Base-by-base conservation (phyloP, 2,797 vertebrate genomes). In the Hemibagrus guttatus region DNA sequence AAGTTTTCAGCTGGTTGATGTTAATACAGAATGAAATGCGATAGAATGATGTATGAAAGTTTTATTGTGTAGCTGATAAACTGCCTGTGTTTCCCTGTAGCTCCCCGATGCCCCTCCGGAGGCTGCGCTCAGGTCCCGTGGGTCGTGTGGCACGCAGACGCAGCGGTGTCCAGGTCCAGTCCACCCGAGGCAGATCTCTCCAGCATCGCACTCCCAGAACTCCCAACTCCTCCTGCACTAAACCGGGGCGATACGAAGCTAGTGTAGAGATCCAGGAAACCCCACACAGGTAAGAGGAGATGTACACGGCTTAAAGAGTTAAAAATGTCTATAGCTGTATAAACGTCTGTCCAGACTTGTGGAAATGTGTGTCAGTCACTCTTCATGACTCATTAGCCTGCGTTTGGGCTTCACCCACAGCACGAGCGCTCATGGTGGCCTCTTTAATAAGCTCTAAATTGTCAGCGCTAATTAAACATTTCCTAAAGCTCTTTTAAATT, bases 121-220 rank as follows among this genome's bases (percentile, higher is more conserved):
- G 83, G 52, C 58, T 88, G 84, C 86, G 61, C 39, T 91, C 90
- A 0, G 89, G 89, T 1, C 90, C 90, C 0, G 88, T 89, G 28
- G 89, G 90, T 26, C 84, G 84, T 76, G 89, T 89, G 74, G 87
- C 84, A 7, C 87, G 86, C 28, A 84, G 88, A 42, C 86, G 83
- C n/a, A 88, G 86, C 16, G 83, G 46, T 75, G 72, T 56, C 69
- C 88, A 79, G 16, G 72, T 56, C 69, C 88, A 79, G 16, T 87
- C 87, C 4, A 19, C 63, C 17, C 71, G 59, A 28, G 83, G 83
- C 23, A 80, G 61, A 39, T 90, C 91, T 16, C 82, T 88, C 52
- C 72, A 42, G n/a, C 56, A 81, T 8, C 84, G 68, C 16, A 76
- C n/a, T 35, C 35, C 21, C 26, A 78, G 26, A 31, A 19, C 35